Percentiles rank a stretch among this genome's conserved stretches.
These are phyloP conservation scores for Lepus townsendii DNA, from an alignment of 2,797 vertebrate genomes.

Conservation along the genomic window DNA sequence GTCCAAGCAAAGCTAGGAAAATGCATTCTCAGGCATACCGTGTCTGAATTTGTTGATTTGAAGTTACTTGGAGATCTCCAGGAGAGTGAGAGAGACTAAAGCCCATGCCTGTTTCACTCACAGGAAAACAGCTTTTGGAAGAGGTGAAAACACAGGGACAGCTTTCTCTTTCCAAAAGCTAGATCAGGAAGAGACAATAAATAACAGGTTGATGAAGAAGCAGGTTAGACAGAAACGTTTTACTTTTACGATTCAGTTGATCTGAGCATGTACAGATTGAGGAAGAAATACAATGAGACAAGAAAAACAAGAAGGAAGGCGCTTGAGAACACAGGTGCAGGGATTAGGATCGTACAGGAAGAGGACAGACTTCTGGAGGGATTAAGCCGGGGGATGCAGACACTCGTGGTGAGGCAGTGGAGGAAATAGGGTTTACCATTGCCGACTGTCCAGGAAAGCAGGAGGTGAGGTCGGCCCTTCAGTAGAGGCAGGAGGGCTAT, in stretches of 20 bases:
- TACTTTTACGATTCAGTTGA: background rate
- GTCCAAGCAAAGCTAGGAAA: constrained; percentile 2
- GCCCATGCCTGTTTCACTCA: background rate
- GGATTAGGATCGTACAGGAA: background rate
- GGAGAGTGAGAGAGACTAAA: background rate
- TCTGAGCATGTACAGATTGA: background rate
- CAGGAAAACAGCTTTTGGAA: background rate
- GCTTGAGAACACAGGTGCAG: background rate
- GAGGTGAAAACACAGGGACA: background rate
- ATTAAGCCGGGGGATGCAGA: background rate
- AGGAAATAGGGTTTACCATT: background rate
- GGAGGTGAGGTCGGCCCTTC: background rate
- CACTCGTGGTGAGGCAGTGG: rapidly evolving
- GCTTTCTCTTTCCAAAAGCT: background rate
- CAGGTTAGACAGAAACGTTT: background rate
- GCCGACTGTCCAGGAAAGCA: background rate
- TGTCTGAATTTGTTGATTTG: background rate
- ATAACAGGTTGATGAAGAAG: background rate
- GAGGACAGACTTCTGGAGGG: background rate
- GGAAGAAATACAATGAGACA: background rate
- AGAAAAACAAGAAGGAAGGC: background rate
- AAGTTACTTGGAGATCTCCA: background rate
- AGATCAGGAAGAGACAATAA: background rate
- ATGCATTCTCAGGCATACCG: background rate
- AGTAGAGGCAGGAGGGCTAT: background rate